These are phyloP conservation scores for Parnassius glacialis DNA, from an alignment of 2,888 invertebrate genomes.

Conservation along the genomic window DNA sequence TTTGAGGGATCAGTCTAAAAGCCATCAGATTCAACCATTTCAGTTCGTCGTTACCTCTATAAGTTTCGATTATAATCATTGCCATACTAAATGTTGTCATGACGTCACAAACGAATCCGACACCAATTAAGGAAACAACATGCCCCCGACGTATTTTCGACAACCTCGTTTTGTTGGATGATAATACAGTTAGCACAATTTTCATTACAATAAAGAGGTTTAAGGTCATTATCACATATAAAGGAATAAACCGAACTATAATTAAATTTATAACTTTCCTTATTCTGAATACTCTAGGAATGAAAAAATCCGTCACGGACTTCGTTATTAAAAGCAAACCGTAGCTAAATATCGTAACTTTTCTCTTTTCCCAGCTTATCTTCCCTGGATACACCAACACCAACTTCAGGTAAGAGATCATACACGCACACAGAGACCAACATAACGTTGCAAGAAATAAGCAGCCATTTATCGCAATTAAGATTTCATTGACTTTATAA, in stretches of 20 bases:
- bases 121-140: constrained; percentile 27
- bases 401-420: constrained; percentile 31
- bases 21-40: neutral
- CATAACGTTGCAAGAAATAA: constrained; percentile 25
- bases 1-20: constrained; percentile 25
- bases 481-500: neutral
- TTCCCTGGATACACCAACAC: constrained; percentile 30
- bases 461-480: constrained; percentile 7
- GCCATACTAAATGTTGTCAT: constrained; percentile 8
- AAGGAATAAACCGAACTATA: constrained; percentile 7
- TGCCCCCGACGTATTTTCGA: neutral
- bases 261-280: neutral
- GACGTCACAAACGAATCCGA: constrained; percentile 31
- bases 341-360: constrained; percentile 23
- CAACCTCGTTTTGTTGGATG: constrained; percentile 19
- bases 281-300: constrained; percentile 17
- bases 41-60: neutral
- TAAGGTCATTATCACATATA: constrained; percentile 24
- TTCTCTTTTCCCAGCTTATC: constrained; percentile 31
- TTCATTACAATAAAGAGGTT: constrained; percentile 28
- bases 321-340: constrained; percentile 17
- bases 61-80: neutral
- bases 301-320: constrained; percentile 16
- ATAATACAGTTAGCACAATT: constrained; percentile 19
- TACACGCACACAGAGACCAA: constrained; percentile 31